Evolutionary conservation across 2,888 invertebrate species (phyloP), one percentile per base, ranked within the genome.

Genomic region (Sussaba pulchella): DNA sequence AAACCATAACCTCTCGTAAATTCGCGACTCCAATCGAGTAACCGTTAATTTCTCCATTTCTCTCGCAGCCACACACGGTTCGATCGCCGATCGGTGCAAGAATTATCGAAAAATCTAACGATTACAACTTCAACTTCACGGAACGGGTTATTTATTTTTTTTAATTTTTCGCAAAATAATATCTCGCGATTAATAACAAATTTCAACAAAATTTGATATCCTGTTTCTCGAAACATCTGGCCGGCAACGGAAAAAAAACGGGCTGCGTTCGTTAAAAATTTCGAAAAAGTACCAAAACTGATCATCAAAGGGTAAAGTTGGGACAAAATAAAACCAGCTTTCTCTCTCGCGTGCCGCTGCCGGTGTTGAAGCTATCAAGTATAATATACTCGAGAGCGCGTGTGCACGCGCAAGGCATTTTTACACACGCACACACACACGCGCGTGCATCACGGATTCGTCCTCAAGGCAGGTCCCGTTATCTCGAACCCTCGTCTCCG

Each of bases 401-500:
- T 64, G 74, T 78, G 64, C 79, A 77, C 77, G 81, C 82, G 83
- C 77, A 74, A 79, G 82, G 24, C 76, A 6, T 31, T 50, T n/a
- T n/a, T n/a, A n/a, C 61, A 17, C 31, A 36, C 17, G 31, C n/a
- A 52, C 14, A 17, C 8, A 31, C 17, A 57, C 31, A 73, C 72
- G 54, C 78, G 74, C 73, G 72, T 41, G 70, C 74, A 84, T 85
- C 84, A 85, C 87, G 47, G 66, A 69, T 76, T 76, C 77, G 64
- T 73, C 50, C 80, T 81, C 86, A 85, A 85, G 85, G 86, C 83
- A 79, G 81, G 87, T 90, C 88, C 90, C 90, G 90, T 90, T 90
- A 90, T 82, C 86, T 88, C 88, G 89, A 89, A 89, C 89, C 89
- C 89, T 89, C 88, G 86, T 76, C 77, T 82, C 82, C 70, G 21